Conservation (phyloP, 2,888 invertebrate genomes). For the Timema podura region DNA sequence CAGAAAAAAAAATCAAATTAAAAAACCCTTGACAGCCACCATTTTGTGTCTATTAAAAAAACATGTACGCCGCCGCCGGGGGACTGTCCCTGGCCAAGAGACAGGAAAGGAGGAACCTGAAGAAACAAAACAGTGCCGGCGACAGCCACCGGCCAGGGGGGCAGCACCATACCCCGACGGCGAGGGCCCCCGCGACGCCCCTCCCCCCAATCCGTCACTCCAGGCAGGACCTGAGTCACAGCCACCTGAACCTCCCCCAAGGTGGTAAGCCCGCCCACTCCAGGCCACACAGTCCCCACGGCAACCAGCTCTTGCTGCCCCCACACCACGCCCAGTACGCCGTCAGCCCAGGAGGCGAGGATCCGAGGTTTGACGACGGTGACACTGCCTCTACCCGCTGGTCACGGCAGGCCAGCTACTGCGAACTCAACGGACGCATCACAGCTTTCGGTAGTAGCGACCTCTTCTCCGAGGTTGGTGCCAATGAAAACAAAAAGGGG, state of each 20-base stretch:
- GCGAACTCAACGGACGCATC: conserved; percentile 36
- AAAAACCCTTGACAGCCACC: too few species aligned
- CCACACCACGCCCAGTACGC: too few species aligned
- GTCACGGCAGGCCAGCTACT: conserved; percentile 34
- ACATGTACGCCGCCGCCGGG: conserved; percentile 86
- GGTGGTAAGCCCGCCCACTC: too few species aligned
- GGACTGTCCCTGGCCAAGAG: conserved; percentile 83
- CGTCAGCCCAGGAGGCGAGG: too few species aligned
- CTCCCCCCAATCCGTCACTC: conserved; percentile 20
- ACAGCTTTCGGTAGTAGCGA: conserved; percentile 33
- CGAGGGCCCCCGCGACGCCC: conserved; percentile 23
- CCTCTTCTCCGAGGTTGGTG: conserved; percentile 34
- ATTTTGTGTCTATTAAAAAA: too few species aligned
- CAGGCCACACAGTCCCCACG: too few species aligned
- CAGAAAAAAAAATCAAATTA: too few species aligned
- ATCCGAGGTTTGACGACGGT: too few species aligned
- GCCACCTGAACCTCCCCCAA: not conserved
- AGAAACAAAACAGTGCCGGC: conserved; percentile 46
- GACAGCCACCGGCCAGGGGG: conserved; percentile 42
- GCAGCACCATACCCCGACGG: conserved; percentile 13
- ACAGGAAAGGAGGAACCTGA: conserved; percentile 61
- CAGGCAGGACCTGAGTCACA: conserved; percentile 31
- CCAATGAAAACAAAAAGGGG: too few species aligned
- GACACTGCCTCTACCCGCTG: not conserved
- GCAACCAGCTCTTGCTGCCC: too few species aligned